A percentile compares a stretch with the other conserved stretches of the same genome.
Evolutionary conservation across 2,797 vertebrate species (phyloP).

Genomic region (Lagodon rhomboides): DNA sequence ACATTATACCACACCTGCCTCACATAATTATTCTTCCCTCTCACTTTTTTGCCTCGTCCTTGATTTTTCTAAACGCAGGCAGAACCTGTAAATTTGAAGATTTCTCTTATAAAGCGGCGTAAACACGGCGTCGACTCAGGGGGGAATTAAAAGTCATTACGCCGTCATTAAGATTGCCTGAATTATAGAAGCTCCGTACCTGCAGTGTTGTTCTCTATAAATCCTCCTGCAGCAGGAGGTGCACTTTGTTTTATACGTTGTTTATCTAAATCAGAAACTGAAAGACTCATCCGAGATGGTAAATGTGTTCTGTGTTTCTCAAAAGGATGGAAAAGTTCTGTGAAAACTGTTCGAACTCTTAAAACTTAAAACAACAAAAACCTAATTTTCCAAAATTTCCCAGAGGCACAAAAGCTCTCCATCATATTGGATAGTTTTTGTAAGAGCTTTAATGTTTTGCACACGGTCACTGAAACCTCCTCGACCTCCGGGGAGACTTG

Average conservation of each 20-base stretch:
- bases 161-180: neutral
- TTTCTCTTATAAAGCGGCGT: slow-evolving; percentile 19
- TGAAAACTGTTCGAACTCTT: neutral
- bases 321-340: neutral
- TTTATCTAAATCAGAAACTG: neutral
- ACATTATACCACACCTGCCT: slow-evolving; percentile 80
- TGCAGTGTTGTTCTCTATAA: neutral
- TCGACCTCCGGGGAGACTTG: neutral
- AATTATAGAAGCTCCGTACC: neutral
- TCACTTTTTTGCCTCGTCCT: slow-evolving; percentile 50
- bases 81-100: slow-evolving; percentile 29
- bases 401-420: neutral
- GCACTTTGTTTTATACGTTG: neutral
- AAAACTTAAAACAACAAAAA: neutral
- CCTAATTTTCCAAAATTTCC: neutral
- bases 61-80: slow-evolving; percentile 60
- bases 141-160: slow-evolving; percentile 5
- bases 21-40: slow-evolving; percentile 60
- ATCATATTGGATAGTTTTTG: neutral
- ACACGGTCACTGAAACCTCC: neutral
- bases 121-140: neutral
- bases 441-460: neutral
- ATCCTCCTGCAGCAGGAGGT: neutral
- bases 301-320: neutral
- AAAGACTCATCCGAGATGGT: neutral